A percentile compares a stretch with the other conserved stretches of the same genome.
Evolutionary conservation across 2,797 vertebrate species (phyloP).

Genomic region (Erethizon dorsatum): DNA sequence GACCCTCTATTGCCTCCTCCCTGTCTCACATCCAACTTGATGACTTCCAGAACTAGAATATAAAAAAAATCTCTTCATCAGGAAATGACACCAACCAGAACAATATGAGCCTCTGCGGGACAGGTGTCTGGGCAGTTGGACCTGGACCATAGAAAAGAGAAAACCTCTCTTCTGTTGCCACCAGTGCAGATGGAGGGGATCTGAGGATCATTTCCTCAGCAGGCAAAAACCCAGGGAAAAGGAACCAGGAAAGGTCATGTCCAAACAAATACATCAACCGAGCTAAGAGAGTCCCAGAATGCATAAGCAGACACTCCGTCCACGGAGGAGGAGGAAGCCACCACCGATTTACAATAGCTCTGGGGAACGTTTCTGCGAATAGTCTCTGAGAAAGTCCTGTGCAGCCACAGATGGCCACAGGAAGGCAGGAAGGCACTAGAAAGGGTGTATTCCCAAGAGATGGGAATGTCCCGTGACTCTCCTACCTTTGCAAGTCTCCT

Average conservation of each 20-base stretch:
- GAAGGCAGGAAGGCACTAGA: background rate
- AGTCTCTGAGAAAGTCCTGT: background rate
- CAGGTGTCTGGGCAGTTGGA: slow-evolving; percentile 80
- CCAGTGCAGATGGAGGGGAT: slow-evolving; percentile 82
- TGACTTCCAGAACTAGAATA: slow-evolving; percentile 72
- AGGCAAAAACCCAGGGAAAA: slow-evolving; percentile 78
- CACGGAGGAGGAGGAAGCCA: background rate
- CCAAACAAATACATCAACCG: slow-evolving; percentile 77
- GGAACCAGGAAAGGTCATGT: slow-evolving; percentile 80
- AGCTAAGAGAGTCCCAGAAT: slow-evolving; percentile 29
- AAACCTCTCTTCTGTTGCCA: slow-evolving; percentile 80
- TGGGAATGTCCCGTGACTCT: background rate
- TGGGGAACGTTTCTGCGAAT: background rate
- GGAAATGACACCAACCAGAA: slow-evolving; percentile 62
- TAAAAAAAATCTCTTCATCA: background rate
- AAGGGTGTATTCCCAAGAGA: accelerated
- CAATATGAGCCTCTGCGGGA: background rate
- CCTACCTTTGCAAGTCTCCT: background rate
- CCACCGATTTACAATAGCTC: background rate
- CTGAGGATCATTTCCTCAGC: slow-evolving; percentile 73
- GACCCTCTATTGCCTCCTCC: background rate
- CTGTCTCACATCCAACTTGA: slow-evolving; percentile 1
- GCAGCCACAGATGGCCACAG: background rate
- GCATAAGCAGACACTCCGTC: background rate
- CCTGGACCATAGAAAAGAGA: slow-evolving; percentile 73